Base-by-base conservation (phyloP, 2,113 vertebrate genomes). In the Malurus cyaneus region DNA sequence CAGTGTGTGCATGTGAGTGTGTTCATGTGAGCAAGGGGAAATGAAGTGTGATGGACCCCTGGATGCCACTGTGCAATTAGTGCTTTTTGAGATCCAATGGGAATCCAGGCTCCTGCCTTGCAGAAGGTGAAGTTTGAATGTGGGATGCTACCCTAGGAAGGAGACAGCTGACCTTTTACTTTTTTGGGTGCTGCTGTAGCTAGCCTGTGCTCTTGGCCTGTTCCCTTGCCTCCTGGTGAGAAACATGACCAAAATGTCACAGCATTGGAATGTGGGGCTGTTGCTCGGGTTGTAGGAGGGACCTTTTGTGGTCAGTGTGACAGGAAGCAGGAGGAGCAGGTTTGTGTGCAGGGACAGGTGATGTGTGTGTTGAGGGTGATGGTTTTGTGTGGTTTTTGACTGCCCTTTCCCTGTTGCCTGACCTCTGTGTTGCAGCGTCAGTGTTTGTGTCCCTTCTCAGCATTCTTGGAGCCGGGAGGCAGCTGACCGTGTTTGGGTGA, bases 391-490 rank as follows among this genome's bases (percentile, higher is more conserved):
- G 20, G 10, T 28, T 39, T 39, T 39, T 12, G 12, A 52, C 78
- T 77, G 64, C 42, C 39, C 41, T 64, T 59, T 8, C 4, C n/a
- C n/a, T 50, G 57, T 28, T 34, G 54, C 12, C 41, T 6, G 17
- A 14, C 36, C 20, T 36, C 1, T 36, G 4, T 2, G 2, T 39
- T 14, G 49, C 73, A 65, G 50, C 0, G 0, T 20, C 16, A 12
- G 46, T 26, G 26, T 54, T 18, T 34, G 91, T 41, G 49, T 6
- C 49, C 49, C 3, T 34, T 59, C 1, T 50, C 0, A 1, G 34
- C 0, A 0, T 4, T 23, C 52, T 53, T 0, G 2, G 49, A 34
- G 10, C 44, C 49, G 26, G 77, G 53, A 46, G 61, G 17, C n/a
- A 28, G 59, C 53, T 4, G 23, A 3, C 9, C 0, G 0, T 59